A percentile compares a stretch with the other conserved stretches of the same genome.
These are phyloP conservation scores for Archegozetes longisetosus DNA, from an alignment of 1,140 invertebrate species.

Conservation along the genomic window DNA sequence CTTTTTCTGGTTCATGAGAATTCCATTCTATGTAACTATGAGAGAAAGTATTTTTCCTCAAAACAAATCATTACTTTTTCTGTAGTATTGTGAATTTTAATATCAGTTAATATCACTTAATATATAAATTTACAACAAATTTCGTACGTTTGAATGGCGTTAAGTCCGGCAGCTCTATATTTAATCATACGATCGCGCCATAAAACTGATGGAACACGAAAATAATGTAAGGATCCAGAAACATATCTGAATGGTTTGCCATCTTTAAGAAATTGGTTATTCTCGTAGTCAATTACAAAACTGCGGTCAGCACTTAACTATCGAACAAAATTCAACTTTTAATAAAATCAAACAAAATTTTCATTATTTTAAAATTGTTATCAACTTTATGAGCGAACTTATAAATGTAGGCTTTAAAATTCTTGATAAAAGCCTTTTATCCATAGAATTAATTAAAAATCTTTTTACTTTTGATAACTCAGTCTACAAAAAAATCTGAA, in stretches of 20 bases:
- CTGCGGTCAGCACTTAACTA: conserved; percentile 24
- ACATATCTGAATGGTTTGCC: conserved; percentile 60
- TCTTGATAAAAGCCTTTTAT: too few relatives aligned
- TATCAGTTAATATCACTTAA: too few relatives aligned
- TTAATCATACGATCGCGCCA: conserved; percentile 70
- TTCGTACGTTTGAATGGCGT: conserved; percentile 56
- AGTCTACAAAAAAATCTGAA: too few relatives aligned
- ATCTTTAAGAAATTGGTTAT: conserved; percentile 46
- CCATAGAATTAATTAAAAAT: too few relatives aligned
- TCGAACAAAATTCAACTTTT: too few relatives aligned
- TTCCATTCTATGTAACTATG: conserved; percentile 73
- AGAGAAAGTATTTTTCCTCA: background rate
- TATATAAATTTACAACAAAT: background rate
- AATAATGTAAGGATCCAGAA: conserved; percentile 81
- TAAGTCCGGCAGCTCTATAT: conserved; percentile 67
- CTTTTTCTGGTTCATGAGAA: conserved; percentile 58
- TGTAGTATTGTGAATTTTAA: too few relatives aligned
- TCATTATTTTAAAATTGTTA: too few relatives aligned
- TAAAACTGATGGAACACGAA: conserved; percentile 55
- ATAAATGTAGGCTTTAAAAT: too few relatives aligned
- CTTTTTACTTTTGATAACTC: too few relatives aligned
- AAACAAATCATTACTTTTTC: too few relatives aligned
- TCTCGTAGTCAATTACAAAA: conserved; percentile 32
- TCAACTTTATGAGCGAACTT: too few relatives aligned
- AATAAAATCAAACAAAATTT: too few relatives aligned